Conservation (phyloP, 2,888 invertebrate genomes). For the Ochropacha duplaris region DNA sequence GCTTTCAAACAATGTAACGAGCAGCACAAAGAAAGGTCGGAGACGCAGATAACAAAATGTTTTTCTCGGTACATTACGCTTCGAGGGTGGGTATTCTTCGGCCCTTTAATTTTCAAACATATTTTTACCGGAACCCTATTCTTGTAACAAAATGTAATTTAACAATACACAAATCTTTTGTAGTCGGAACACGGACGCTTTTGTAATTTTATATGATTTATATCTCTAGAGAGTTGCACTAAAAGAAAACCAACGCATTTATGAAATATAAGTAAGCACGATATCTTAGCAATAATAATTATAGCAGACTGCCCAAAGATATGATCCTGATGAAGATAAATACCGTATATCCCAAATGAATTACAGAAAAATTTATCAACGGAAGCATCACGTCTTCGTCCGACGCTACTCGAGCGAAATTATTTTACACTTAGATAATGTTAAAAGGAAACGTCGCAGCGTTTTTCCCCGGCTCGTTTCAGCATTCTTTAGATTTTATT, state of each 20-base stretch:
- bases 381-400: background rate
- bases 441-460: background rate
- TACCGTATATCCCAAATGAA: background rate
- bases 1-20: constrained; percentile 21
- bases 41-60: constrained; percentile 16
- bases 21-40: constrained; percentile 27
- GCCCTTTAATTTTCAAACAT: constrained; percentile 7
- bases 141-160: constrained; percentile 21
- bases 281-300: background rate
- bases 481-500: background rate
- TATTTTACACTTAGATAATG: background rate
- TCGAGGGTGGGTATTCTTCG: background rate
- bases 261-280: background rate
- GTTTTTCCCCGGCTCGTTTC: background rate
- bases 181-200: constrained; percentile 12
- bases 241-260: constrained; percentile 20
- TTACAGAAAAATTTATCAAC: background rate
- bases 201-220: constrained; percentile 27
- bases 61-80: background rate
- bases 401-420: constrained; percentile 1
- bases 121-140: constrained; percentile 9
- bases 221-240: too few relatives aligned
- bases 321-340: background rate
- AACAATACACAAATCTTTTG: constrained; percentile 28
- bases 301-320: background rate